Conservation (phyloP, 2,888 invertebrate genomes). For the Drosophila parthenogenetica region DNA sequence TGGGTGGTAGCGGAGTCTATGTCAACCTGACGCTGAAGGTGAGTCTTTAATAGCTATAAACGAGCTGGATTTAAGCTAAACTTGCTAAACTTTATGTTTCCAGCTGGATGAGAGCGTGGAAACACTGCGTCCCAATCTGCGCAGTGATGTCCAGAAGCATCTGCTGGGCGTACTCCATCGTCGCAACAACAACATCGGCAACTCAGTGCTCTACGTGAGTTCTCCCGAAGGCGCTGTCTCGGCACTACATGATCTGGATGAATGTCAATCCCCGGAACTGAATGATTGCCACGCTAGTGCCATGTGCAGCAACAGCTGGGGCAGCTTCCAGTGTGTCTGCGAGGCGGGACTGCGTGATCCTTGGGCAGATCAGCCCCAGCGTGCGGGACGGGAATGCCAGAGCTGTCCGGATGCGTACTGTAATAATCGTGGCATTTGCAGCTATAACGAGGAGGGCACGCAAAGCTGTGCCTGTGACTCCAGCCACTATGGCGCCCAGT, state of each 20-base stretch:
- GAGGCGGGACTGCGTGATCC: slow-evolving; percentile 91
- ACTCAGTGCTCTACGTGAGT: slow-evolving; percentile 93
- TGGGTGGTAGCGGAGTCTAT: slow-evolving; percentile 91
- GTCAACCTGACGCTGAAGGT: slow-evolving; percentile 93
- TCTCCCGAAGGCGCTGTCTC: slow-evolving; percentile 92
- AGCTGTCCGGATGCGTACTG: slow-evolving; percentile 92
- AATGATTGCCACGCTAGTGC: slow-evolving; percentile 94
- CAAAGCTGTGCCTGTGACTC: slow-evolving; percentile 89
- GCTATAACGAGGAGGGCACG: slow-evolving; percentile 88
- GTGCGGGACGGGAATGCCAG: slow-evolving; percentile 91
- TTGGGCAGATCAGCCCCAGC: slow-evolving; percentile 88
- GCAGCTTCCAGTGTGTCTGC: slow-evolving; percentile 90
- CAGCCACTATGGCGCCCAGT: slow-evolving; percentile 92
- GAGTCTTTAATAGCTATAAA: neutral
- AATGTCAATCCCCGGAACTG: slow-evolving; percentile 92
- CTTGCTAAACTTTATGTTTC: neutral
- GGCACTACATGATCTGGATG: slow-evolving; percentile 92
- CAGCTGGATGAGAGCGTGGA: slow-evolving; percentile 91
- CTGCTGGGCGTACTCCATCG: slow-evolving; percentile 92
- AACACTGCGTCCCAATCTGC: slow-evolving; percentile 89
- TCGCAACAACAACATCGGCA: slow-evolving; percentile 94
- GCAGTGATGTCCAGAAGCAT: slow-evolving; percentile 93
- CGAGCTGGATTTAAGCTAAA: neutral
- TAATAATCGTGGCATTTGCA: slow-evolving; percentile 94
- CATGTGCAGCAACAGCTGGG: slow-evolving; percentile 92